These are phyloP conservation scores for Pollenia angustigena DNA, from an alignment of 2,888 invertebrate species.

Conservation along the genomic window DNA sequence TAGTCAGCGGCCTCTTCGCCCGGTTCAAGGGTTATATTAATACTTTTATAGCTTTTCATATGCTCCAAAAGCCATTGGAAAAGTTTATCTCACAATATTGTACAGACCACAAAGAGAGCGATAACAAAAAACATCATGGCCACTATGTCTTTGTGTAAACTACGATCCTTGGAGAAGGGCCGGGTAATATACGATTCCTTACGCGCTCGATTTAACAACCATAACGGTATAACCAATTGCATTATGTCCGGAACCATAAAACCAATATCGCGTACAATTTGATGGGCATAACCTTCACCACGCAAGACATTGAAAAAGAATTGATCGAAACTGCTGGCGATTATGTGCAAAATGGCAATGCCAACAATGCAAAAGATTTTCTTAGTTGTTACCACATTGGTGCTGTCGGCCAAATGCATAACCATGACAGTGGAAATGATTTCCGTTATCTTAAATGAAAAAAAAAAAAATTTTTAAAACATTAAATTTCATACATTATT, in stretches of 20 bases:
- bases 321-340: conserved; percentile 88
- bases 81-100: conserved; percentile 83
- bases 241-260: conserved; percentile 89
- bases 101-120: conserved; percentile 83
- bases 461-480: background rate
- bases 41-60: conserved; percentile 74
- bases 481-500: background rate
- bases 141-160: conserved; percentile 82
- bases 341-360: conserved; percentile 87
- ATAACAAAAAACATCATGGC: conserved; percentile 83
- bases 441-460: conserved; percentile 85
- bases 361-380: conserved; percentile 86
- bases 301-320: conserved; percentile 87
- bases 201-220: conserved; percentile 84
- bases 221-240: conserved; percentile 86
- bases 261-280: conserved; percentile 88
- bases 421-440: conserved; percentile 86
- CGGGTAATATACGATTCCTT: conserved; percentile 82
- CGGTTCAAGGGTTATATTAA: conserved; percentile 76
- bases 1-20: conserved; percentile 76
- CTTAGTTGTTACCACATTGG: conserved; percentile 85
- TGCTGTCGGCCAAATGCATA: conserved; percentile 86
- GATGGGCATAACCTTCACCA: conserved; percentile 88
- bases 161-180: conserved; percentile 83
- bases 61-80: conserved; percentile 75